Conservation (phyloP, 30 jellyfish, hydroid and myxozoan species). For the Aurelia aurita complex sp. Pacific region DNA sequence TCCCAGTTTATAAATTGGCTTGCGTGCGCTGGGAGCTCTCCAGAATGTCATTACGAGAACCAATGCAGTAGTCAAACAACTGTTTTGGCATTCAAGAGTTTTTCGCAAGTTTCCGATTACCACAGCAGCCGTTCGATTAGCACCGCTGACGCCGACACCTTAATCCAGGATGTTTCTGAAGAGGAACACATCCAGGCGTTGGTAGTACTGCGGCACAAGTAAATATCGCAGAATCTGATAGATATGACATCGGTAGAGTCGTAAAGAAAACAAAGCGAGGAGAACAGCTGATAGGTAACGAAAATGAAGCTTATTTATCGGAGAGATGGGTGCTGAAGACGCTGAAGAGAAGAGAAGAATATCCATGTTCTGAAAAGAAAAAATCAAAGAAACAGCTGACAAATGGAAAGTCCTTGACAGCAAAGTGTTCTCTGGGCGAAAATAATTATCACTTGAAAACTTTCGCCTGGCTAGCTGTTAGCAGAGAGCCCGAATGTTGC, state of each 20-base stretch:
- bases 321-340: background rate
- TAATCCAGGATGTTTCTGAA: background rate
- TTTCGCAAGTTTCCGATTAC: too few relatives aligned
- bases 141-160: too few relatives aligned
- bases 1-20: too few relatives aligned
- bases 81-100: too few relatives aligned
- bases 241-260: background rate
- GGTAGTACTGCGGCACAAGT: background rate
- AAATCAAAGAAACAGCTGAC: background rate
- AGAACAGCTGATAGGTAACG: background rate
- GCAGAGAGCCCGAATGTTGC: conserved; percentile 26
- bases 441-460: too few relatives aligned
- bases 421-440: background rate
- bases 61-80: too few relatives aligned
- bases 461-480: conserved; percentile 19
- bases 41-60: too few relatives aligned
- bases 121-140: too few relatives aligned
- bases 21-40: too few relatives aligned
- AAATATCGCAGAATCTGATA: too few relatives aligned
- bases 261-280: background rate
- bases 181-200: background rate
- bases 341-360: background rate
- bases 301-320: background rate
- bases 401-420: conserved; percentile 11
- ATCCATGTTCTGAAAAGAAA: background rate